Base-by-base conservation (phyloP, 2,797 vertebrate species). In the Chromis chromis region DNA sequence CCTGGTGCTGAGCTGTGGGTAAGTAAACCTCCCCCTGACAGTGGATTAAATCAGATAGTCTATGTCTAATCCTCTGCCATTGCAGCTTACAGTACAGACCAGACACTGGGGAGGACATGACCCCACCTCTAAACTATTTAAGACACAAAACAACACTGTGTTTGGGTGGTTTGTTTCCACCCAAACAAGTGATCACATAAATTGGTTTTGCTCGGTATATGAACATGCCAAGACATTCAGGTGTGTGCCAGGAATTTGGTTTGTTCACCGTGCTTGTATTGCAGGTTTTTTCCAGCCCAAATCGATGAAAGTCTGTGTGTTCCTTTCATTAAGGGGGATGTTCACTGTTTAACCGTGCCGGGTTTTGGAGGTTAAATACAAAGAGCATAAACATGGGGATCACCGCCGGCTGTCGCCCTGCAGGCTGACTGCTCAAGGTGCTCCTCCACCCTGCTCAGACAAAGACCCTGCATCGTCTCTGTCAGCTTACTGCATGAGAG, bases 21-120 rank as follows among this genome's bases (percentile, higher is more conserved):
- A 78, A 80, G 82, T 89, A 78, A 84, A 81, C 69, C 80, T 76
- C 78, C 71, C 69, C 66, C 76, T 72, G 63, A 86, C 64, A 42
- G 73, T 76, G 84, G 92, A 94, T 94, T 94, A 93, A 93, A 92
- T 89, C 87, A 92, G 88, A 90, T 79, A 87, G 82, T 87, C 78
- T 79, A 84, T 42, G 61, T 88, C 72, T 93, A 94, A 94, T 94
- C 92, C 91, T 78, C 86, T 78, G 72, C 74, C 74, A 86, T 65
- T 82, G 81, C 68, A 84, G 88, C 50, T 94, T 91, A 92, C 77
- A 61, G 80, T 77, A 33, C 53, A 63, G 75, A 21, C 78, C 82
- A 94, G 91, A 92, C 90, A 85, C 65, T 13, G 31, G 54, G 63
- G 70, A 92, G 90, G 90, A 88, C 90, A 86, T 77, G 85, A 91